Percentiles rank a stretch among this genome's conserved stretches.
Conservation (phyloP, 1,140 invertebrate species). For the Pogonus chalceus region DNA sequence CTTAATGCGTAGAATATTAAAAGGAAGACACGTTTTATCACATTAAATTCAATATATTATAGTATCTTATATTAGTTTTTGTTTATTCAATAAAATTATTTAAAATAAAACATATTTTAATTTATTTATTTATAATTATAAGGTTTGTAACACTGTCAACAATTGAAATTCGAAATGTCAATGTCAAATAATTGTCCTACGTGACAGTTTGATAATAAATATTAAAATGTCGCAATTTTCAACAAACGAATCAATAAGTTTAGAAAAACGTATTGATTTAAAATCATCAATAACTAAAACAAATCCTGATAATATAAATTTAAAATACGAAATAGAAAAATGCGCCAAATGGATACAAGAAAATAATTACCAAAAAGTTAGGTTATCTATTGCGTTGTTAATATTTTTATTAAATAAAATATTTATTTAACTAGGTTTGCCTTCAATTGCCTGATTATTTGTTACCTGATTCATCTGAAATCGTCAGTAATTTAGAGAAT, state of each 20-base stretch:
- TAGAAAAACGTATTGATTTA: constrained; percentile 26
- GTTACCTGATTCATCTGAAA: constrained; percentile 55
- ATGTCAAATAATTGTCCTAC: too few relatives aligned
- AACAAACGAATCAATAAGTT: constrained; percentile 25
- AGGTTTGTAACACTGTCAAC: too few relatives aligned
- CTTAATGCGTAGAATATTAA: constrained; percentile 64
- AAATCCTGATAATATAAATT: constrained; percentile 19
- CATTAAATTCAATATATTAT: too few relatives aligned
- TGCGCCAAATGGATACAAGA: constrained; percentile 57
- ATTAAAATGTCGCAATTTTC: constrained; percentile 28
- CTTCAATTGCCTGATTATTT: constrained; percentile 85
- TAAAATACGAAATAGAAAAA: constrained; percentile 29
- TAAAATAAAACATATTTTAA: too few relatives aligned
- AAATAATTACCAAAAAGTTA: constrained; percentile 54
- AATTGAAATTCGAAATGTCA: too few relatives aligned
- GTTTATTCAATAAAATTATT: too few relatives aligned
- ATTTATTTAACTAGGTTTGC: constrained; percentile 54
- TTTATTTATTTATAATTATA: too few relatives aligned
- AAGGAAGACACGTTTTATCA: constrained; percentile 55
- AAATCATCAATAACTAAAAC: constrained; percentile 13
- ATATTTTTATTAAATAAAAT: constrained; percentile 9
- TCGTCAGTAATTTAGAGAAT: constrained; percentile 55
- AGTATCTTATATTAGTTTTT: too few relatives aligned
- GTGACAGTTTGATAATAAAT: too few relatives aligned
- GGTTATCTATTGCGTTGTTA: constrained; percentile 20